Percentiles rank a stretch among this genome's conserved stretches.
Conservation (phyloP, 2,113 vertebrate species). For the Sprattus sprattus region DNA sequence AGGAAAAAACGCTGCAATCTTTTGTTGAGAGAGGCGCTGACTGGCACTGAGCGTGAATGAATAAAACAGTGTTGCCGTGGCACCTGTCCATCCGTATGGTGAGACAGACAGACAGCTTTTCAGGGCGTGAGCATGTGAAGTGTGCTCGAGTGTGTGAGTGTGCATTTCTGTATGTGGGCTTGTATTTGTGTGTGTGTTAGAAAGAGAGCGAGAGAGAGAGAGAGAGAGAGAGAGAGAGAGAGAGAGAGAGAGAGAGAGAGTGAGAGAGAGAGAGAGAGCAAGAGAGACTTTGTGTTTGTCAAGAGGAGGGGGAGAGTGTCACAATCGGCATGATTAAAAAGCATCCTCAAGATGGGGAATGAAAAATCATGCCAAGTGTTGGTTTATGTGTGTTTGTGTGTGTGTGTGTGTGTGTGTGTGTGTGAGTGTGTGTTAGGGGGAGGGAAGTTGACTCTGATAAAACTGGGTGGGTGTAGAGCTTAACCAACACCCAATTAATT, state of each 20-base stretch:
- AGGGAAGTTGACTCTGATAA: neutral
- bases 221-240: neutral
- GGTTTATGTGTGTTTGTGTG: neutral
- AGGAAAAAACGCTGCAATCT: neutral
- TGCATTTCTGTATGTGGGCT: neutral
- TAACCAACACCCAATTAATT: slow-evolving; percentile 44
- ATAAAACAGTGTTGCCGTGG: slow-evolving; percentile 32
- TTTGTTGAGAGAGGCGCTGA: neutral
- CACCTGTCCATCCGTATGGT: slow-evolving; percentile 22
- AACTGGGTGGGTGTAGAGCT: neutral
- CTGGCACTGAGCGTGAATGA: slow-evolving; percentile 23
- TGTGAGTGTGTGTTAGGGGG: neutral
- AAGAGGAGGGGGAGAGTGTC: slow-evolving; percentile 27
- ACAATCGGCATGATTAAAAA: slow-evolving; percentile 29
- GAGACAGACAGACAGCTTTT: slow-evolving; percentile 26
- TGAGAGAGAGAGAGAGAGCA: neutral
- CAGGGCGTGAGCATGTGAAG: neutral
- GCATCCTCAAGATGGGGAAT: slow-evolving; percentile 14
- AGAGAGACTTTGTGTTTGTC: neutral
- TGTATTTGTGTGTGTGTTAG: neutral
- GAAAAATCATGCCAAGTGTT: slow-evolving; percentile 40
- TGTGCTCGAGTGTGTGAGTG: slow-evolving; percentile 1
- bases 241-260: neutral
- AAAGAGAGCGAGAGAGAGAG: neutral
- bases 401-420: neutral